Base-by-base conservation (phyloP, 1,140 invertebrate genomes). In the Calephelis nemesis region DNA sequence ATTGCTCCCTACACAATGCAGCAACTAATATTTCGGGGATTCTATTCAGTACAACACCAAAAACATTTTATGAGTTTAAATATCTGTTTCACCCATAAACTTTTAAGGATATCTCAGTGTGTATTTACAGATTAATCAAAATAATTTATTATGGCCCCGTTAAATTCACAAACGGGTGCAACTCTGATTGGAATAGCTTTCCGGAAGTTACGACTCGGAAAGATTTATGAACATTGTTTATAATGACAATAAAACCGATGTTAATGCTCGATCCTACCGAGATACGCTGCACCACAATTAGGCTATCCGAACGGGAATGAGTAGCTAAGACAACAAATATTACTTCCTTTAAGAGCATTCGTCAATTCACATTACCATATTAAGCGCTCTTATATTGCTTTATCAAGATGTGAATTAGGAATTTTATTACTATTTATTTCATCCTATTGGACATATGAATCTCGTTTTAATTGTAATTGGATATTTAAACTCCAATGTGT, bases 321-420 rank as follows among this genome's bases (percentile, higher is more conserved):
- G 77, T 82, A 81, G 77, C 74, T 77, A 73, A 76, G 70, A 75
- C 77, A 85, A 87, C 76, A 88, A 88, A 88, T 79, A 82, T 40
- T 76, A 78, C 79, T 79, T 83, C 79, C 83, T 81, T 80, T 68
- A 74, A 73, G 82, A 74, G 75, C 82, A 76, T 50, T 77, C 82
- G 79, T 67, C 70, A 67, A 71, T 73, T 58, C 30, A 58, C 15
- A 58, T 58, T 58, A 58, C 19, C 52, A 58, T 58, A 58, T 15
- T 58, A 58, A 58, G 19, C 52, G 52, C 30, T 58, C 67, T 58
- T 70, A 69, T 74, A 74, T 74, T 67, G 74, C 70, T 72, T 63
- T 66, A 69, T 65, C 40, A 49, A 63, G 65, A 58, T 64, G 45
- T 9, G 52, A 67, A 58, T 19, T 47, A 63, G 67, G 40, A 70